Conservation (phyloP, 2,797 vertebrate genomes). For the Catamblyrhynchus diadema region DNA sequence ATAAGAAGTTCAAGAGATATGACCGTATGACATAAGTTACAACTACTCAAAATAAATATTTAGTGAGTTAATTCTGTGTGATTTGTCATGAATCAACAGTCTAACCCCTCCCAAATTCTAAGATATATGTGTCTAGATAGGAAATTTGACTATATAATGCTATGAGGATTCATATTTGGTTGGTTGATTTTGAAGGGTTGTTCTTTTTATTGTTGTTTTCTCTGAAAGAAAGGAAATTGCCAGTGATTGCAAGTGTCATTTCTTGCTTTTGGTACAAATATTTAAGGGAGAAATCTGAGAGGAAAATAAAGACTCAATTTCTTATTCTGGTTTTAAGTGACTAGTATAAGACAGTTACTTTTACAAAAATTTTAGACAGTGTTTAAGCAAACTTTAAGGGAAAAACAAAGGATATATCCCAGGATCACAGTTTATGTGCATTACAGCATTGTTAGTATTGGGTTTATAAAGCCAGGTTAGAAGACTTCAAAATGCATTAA, state of each 20-base stretch:
- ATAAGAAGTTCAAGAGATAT: background rate
- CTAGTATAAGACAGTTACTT: background rate
- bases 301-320: background rate
- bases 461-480: background rate
- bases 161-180: background rate
- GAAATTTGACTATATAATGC: background rate
- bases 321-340: background rate
- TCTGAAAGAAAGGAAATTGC: background rate
- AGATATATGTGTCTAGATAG: background rate
- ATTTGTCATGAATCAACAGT: background rate
- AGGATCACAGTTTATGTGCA: background rate
- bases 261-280: background rate
- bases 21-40: rapidly evolving
- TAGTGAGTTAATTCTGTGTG: background rate
- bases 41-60: background rate
- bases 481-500: background rate
- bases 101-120: rapidly evolving
- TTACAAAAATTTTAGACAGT: background rate
- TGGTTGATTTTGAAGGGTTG: background rate
- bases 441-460: background rate
- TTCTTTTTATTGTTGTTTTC: background rate
- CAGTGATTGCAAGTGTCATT: background rate
- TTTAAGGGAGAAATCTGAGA: background rate
- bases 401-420: background rate
- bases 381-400: background rate